phyloP scores from a whole-genome alignment of 2,888 invertebrate species.

The Pocota personata region DNA sequence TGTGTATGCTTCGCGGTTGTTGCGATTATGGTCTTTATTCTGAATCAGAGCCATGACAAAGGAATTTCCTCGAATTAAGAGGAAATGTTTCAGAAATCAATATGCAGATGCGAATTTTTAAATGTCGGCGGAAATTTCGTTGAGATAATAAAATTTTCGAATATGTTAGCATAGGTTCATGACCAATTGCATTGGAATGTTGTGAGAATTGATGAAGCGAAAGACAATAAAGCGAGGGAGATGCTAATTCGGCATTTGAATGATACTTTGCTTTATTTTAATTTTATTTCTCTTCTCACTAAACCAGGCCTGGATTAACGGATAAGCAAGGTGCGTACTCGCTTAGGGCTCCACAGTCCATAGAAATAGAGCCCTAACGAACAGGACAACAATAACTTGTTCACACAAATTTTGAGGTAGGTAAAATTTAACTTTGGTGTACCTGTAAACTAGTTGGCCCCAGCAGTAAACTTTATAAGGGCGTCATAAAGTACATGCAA shows the following conservation, averaged over 20 bases:
- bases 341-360: no score
- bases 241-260: background rate
- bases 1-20: background rate
- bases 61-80: constrained; percentile 9
- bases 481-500: no score
- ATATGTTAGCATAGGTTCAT: background rate
- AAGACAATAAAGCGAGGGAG: no score
- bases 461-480: no score
- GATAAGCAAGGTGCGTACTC: background rate
- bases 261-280: no score
- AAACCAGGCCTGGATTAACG: background rate
- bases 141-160: no score
- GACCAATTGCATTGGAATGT: background rate
- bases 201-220: background rate
- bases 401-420: no score
- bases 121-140: background rate
- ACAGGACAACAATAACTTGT: no score
- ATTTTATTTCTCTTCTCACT: no score
- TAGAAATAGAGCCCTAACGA: no score
- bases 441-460: no score
- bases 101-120: background rate
- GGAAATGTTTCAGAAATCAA: background rate
- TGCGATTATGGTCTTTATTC: background rate
- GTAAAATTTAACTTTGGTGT: no score
- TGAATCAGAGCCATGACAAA: constrained; percentile 1